Base-by-base conservation (phyloP, 1,140 invertebrate species). In the Pachyrhynchus sulphureomaculatus region DNA sequence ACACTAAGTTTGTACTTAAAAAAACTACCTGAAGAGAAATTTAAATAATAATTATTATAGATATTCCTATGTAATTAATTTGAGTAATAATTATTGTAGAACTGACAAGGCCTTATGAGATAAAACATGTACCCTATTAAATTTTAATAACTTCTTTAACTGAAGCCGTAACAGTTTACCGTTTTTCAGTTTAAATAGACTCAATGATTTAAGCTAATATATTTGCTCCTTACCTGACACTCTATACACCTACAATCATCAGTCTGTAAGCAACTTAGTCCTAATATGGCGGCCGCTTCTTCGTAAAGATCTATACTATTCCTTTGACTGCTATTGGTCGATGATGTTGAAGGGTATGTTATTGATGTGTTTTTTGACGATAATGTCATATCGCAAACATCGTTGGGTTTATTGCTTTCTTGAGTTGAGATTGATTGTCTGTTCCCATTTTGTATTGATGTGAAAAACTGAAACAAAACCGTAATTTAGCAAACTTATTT, bases 161-260 rank as follows among this genome's bases (percentile, higher is more conserved):
- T n/a, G n/a, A n/a, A n/a, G n/a, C n/a, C n/a, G n/a, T n/a, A n/a
- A n/a, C n/a, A n/a, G n/a, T n/a, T n/a, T n/a, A n/a, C n/a, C n/a
- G n/a, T n/a, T n/a, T n/a, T n/a, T n/a, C n/a, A n/a, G n/a, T n/a
- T n/a, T n/a, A n/a, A n/a, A n/a, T n/a, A n/a, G n/a, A n/a, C n/a
- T n/a, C n/a, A n/a, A n/a, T n/a, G n/a, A n/a, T n/a, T n/a, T n/a
- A n/a, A n/a, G n/a, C n/a, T n/a, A n/a, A n/a, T n/a, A n/a, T n/a
- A n/a, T n/a, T n/a, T n/a, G n/a, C 12, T 52, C 6, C 37, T 73
- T 69, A 83, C 82, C 78, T 83, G 82, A 67, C 82, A 83, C 69
- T 83, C 81, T 69, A 83, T 77, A 73, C 82, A 83, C 61, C 80
- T 79, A 68, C 82, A 83, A 68, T 79, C 81, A 71, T 83, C 81